These are phyloP conservation scores for Trichomalopsis sarcophagae DNA, from an alignment of 1,140 invertebrate species.

Conservation along the genomic window DNA sequence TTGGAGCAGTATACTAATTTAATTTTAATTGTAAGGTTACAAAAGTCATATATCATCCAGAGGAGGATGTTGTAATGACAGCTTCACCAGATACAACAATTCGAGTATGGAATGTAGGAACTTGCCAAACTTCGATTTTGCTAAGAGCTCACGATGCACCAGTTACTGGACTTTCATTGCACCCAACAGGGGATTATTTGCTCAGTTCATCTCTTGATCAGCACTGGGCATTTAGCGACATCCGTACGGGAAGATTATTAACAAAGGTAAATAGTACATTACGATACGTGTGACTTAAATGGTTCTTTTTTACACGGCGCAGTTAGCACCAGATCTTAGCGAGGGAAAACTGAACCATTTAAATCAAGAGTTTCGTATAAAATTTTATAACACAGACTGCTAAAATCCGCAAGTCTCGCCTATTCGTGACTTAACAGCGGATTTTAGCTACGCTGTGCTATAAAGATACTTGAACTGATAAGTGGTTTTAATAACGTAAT, in stretches of 20 bases:
- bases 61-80: constrained; percentile 95
- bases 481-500: constrained; percentile 11
- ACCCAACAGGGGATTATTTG: constrained; percentile 98
- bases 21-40: constrained; percentile 81
- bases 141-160: constrained; percentile 93
- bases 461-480: not conserved
- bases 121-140: constrained; percentile 87
- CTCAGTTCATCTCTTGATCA: constrained; percentile 96
- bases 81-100: constrained; percentile 97
- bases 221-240: constrained; percentile 98
- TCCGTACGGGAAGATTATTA: constrained; percentile 90
- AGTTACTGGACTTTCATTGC: constrained; percentile 96
- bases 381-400: no score
- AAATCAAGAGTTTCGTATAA: no score
- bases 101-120: constrained; percentile 95
- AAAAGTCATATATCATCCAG: constrained; percentile 96
- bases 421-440: no score
- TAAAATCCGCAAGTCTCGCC: no score
- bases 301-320: no score
- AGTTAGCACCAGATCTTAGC: no score
- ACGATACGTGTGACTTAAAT: no score
- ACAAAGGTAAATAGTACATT: constrained; percentile 92
- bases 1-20: not conserved
- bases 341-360: no score
- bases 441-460: no score